Conservation (phyloP, 2,888 invertebrate genomes). For the Argynnis bischoffii region DNA sequence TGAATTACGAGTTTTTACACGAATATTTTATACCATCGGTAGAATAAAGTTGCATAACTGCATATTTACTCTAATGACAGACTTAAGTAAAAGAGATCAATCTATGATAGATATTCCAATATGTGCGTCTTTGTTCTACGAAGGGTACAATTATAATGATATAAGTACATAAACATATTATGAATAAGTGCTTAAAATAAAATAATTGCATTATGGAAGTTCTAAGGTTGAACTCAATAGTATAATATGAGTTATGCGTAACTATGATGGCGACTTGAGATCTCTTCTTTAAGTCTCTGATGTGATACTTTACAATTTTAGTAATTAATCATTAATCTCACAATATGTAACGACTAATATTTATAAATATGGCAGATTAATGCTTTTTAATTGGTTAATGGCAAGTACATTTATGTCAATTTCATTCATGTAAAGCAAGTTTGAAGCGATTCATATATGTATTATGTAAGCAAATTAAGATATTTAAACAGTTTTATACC, state of each 20-base stretch:
- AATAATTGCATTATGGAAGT: background rate
- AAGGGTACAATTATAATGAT: slow-evolving; percentile 5
- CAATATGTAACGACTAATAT: background rate
- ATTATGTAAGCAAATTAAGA: slow-evolving; percentile 7
- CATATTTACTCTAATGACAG: background rate
- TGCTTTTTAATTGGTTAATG: slow-evolving; percentile 7
- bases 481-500: slow-evolving; percentile 2
- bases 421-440: background rate
- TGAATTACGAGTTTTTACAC: background rate
- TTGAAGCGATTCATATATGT: background rate
- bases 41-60: slow-evolving; percentile 3
- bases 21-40: background rate
- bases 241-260: slow-evolving; percentile 16
- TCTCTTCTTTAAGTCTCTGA: slow-evolving; percentile 17
- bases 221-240: background rate
- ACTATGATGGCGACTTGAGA: slow-evolving; percentile 20
- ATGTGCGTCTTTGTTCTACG: slow-evolving; percentile 6
- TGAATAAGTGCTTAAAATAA: slow-evolving; percentile 13
- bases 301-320: slow-evolving; percentile 10
- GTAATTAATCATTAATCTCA: slow-evolving; percentile 14
- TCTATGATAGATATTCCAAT: background rate
- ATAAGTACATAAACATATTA: slow-evolving; percentile 13
- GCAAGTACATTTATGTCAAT: slow-evolving; percentile 14
- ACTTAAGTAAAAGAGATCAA: too few relatives aligned
- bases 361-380: slow-evolving; percentile 5